Evolutionary conservation across 1,140 invertebrate species (phyloP), one percentile per base, ranked within the genome.

Genomic region (Phenacoccus solenopsis): DNA sequence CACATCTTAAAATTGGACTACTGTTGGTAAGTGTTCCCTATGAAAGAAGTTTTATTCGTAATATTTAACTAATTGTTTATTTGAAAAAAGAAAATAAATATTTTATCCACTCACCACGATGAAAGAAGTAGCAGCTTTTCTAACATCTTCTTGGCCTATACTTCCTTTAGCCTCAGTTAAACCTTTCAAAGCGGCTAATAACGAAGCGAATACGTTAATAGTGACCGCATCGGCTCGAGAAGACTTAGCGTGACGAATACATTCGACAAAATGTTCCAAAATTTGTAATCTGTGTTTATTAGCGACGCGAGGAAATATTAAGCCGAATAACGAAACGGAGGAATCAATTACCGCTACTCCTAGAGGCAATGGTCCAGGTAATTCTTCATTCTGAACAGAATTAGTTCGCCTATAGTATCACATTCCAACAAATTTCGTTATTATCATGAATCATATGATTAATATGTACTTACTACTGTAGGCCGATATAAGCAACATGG

Each of bases 261-360:
- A 96, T 76, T 98, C 96, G 32, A 86, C 85, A 76, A 99, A 99
- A 78, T 99, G 96, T 71, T 96, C 91, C 32, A 99, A 79, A 89
- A 99, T 96, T 82, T 99, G 95, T 38, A 96, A 81, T 72, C 94
- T 78, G 80, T 99, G 96, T 76, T 98, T 98, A 76, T 94, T 92
- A 1, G 93, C 90, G 5, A 98, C 93, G 69, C 90, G 85, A 1
- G 94, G 90, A 77, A 98, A 98, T 57, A 98, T 90, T 74, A 90
- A 85, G 21, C 95, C 96, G 82, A 98, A 99, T 1, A 98, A 81
- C 2, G 86, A 83, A 0, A 98, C 93, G 1, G 96, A 91, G 73
- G 91, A 87, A 79, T 99, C 96, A 70, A 99, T 96, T 5, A 98
- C 94, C 22, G 94, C 91, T 10, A 98, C 94, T n/a, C 95, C 94